These are phyloP conservation scores for Lates calcarifer DNA, from an alignment of 2,113 vertebrate genomes.

Conservation along the genomic window DNA sequence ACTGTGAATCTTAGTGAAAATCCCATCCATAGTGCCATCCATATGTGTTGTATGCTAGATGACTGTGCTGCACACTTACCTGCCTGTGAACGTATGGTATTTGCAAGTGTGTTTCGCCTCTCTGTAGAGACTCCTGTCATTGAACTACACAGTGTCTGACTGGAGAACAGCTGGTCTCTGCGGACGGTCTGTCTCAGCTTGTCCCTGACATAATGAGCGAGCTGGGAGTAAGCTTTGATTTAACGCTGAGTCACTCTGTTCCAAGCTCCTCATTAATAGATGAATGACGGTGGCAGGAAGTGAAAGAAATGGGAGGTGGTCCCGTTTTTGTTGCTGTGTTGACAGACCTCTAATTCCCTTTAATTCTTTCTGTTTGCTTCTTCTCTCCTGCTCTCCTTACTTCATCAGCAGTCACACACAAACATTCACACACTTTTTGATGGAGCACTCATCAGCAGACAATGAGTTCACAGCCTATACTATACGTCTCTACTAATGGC, in stretches of 20 bases:
- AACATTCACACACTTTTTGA: background rate
- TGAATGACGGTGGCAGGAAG: constrained; percentile 43
- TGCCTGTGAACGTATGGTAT: constrained; percentile 1
- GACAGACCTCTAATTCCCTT: constrained; percentile 49
- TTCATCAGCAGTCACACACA: constrained; percentile 26
- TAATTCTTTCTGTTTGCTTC: constrained; percentile 4
- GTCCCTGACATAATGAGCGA: constrained; percentile 68
- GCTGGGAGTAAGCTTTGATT: constrained; percentile 62
- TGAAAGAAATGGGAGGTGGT: constrained; percentile 40
- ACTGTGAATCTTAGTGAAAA: background rate
- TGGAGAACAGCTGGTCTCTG: constrained; percentile 57
- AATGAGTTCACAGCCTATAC: constrained; percentile 14
- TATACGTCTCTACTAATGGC: constrained; percentile 20
- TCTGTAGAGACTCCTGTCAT: constrained; percentile 45
- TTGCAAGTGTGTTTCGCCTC: constrained; percentile 2
- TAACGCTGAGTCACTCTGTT: constrained; percentile 58
- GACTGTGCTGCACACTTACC: constrained; percentile 18
- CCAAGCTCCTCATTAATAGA: constrained; percentile 59
- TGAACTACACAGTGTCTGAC: constrained; percentile 45
- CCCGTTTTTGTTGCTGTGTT: constrained; percentile 32
- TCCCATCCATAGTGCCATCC: background rate
- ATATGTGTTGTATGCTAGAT: background rate
- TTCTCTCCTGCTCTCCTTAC: constrained; percentile 8
- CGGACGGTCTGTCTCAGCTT: constrained; percentile 56
- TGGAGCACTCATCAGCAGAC: constrained; percentile 37